Conservation (phyloP, 35 echinoderm and acorn worm species). For the Chiridota heheva region DNA sequence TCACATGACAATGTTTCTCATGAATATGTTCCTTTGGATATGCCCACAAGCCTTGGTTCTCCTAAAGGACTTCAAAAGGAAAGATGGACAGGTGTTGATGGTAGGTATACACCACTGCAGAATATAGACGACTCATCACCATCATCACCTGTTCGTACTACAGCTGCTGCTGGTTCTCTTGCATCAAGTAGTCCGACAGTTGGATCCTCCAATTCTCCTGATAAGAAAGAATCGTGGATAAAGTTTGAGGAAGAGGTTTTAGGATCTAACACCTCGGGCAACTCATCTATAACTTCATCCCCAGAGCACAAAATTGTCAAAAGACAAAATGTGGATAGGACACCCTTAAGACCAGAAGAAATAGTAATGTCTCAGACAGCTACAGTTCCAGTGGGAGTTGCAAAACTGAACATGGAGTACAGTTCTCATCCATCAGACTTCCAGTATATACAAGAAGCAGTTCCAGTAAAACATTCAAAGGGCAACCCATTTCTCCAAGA, state of each 20-base stretch:
- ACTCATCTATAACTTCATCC: not conserved
- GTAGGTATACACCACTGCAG: too few relatives aligned
- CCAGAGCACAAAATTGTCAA: not conserved
- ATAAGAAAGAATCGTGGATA: conserved; percentile 73
- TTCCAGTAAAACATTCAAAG: too few relatives aligned
- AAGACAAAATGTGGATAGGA: not conserved
- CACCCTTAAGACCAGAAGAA: not conserved
- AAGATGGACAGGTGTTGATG: too few relatives aligned
- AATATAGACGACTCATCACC: too few relatives aligned
- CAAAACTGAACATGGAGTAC: not conserved
- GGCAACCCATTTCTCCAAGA: too few relatives aligned
- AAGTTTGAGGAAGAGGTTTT: conserved; percentile 59
- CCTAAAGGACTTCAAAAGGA: conserved; percentile 34
- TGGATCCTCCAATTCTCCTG: too few relatives aligned
- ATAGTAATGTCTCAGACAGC: conserved; percentile 35
- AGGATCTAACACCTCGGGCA: conserved; percentile 15
- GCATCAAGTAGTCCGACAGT: too few relatives aligned
- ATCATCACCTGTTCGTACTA: too few relatives aligned
- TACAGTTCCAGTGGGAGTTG: conserved; percentile 7
- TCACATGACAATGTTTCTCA: conserved; percentile 73
- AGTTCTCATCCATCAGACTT: conserved; percentile 1
- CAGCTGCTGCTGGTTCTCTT: too few relatives aligned
- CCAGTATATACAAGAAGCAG: too few relatives aligned
- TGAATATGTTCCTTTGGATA: conserved; percentile 78
- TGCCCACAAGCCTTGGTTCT: conserved; percentile 41